These are phyloP conservation scores for Mormyrus iriodes DNA, from an alignment of 2,113 vertebrate genomes.

Conservation along the genomic window DNA sequence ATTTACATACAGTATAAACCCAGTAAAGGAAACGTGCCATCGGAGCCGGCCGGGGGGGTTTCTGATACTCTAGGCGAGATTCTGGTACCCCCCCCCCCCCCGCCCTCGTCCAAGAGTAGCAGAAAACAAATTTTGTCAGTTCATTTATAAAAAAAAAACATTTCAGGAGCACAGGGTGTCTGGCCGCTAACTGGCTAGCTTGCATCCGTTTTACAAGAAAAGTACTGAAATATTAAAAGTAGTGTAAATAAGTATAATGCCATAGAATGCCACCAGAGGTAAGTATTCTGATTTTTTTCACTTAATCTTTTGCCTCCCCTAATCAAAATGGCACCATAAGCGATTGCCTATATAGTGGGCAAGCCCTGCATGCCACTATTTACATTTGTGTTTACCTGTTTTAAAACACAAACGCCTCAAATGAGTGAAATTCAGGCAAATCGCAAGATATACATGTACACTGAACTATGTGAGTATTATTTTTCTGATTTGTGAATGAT, in stretches of 20 bases:
- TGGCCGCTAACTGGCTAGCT: neutral
- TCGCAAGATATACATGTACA: neutral
- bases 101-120: too few species aligned
- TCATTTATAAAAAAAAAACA: neutral
- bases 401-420: neutral
- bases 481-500: neutral
- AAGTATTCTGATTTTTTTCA: neutral
- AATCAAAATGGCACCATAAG: neutral
- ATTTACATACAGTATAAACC: neutral
- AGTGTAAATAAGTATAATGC: neutral
- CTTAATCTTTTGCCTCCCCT: neutral
- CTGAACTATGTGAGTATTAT: neutral
- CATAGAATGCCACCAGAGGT: conserved; percentile 1
- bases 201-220: neutral
- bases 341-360: neutral
- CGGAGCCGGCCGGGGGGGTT: neutral
- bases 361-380: neutral
- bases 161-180: neutral
- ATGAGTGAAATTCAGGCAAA: neutral
- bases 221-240: neutral
- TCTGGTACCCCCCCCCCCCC: neutral
- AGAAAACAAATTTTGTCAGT: neutral
- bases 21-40: neutral
- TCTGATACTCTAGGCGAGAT: neutral
- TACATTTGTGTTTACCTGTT: neutral